phyloP scores from a whole-genome alignment of 2,113 vertebrate species.

The Tursiops truncatus region DNA sequence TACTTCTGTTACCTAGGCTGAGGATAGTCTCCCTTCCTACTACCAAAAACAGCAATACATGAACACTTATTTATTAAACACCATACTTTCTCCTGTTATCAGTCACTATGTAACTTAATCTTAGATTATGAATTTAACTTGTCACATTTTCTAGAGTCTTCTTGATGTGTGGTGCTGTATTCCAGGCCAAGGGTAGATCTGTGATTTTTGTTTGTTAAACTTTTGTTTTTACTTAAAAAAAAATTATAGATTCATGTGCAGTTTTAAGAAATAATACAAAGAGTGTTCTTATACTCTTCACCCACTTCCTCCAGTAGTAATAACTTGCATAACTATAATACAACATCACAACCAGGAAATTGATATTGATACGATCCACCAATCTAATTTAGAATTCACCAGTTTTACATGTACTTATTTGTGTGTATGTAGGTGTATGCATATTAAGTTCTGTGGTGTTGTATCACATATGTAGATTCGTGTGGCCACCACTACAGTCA shows the following conservation, averaged over 20 bases:
- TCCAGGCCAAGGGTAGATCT: not conserved
- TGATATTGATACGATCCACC: not conserved
- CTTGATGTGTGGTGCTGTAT: not conserved
- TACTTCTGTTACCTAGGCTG: not conserved
- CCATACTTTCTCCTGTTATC: not conserved
- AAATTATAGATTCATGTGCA: not conserved
- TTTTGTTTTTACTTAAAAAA: not conserved
- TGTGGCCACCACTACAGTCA: not conserved
- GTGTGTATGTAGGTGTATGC: not conserved
- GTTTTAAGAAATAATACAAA: constrained; percentile 1
- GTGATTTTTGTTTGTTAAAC: not conserved
- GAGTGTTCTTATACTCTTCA: not conserved
- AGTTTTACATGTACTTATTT: not conserved
- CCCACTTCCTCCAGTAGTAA: not conserved
- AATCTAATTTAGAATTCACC: not conserved
- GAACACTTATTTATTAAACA: not conserved
- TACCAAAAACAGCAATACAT: not conserved
- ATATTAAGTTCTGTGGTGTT: not conserved
- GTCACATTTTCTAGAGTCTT: not conserved
- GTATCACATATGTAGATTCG: not conserved
- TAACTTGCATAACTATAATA: not conserved
- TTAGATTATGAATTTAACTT: constrained; percentile 23
- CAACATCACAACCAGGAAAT: not conserved
- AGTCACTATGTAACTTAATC: not conserved
- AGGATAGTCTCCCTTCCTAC: not conserved